Base-by-base conservation (phyloP, 2,113 vertebrate species). In the Lutjanus erythropterus region DNA sequence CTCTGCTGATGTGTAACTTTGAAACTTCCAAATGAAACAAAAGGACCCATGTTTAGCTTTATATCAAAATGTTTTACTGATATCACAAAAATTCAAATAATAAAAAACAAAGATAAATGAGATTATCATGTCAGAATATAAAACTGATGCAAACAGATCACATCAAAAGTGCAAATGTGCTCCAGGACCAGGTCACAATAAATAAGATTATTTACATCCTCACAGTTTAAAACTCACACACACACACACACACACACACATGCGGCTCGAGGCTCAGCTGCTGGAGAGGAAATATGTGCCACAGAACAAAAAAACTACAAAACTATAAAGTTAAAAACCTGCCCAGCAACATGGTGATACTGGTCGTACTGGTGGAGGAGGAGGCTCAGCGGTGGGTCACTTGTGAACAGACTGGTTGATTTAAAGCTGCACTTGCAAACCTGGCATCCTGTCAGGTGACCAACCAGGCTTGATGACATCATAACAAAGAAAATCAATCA, bases 121-220 rank as follows among this genome's bases (percentile, higher is more conserved):
- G 76, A 83, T 66, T 67, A 74, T 75, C 49, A 21, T 25, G 46
- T 52, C 41, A 50, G 49, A 64, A 25, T 84, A 88, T 55, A 88
- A 83, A 86, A 84, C 27, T 42, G 76, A 80, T 53, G 56, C 46
- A 61, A 19, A 46, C 49, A 49, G n/a, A 31, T 75, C 44, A 77
- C 55, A 65, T 71, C 23, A 59, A 90, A 92, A 89, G 89, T 92
- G 91, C 89, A 87, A 75, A 83, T 69, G 85, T 90, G 89, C 86
- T 85, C 52, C 19, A 62, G 47, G 62, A 86, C 42, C 58, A 59
- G 10, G 35, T 72, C 29, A 52, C 56, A 89, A 88, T 87, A 89
- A 89, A 89, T 88, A 86, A 44, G 74, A 70, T 39, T 79, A 76
- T 76, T 62, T 81, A 86, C 71, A 79, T 81, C 77, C 75, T 84